Conservation (phyloP, 2,888 invertebrate genomes). For the Euproctis similis region DNA sequence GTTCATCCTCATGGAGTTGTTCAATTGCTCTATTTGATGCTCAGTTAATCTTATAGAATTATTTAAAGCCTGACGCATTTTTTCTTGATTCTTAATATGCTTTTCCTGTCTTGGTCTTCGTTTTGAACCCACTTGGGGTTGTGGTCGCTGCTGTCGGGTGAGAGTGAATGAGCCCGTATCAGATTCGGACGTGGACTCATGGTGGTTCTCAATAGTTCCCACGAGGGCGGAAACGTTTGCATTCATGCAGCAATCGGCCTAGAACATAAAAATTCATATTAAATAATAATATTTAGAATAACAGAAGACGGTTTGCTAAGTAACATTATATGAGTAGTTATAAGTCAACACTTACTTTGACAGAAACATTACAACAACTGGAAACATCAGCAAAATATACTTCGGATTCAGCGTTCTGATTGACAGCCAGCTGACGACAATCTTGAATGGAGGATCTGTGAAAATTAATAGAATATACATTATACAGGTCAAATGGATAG, state of each 20-base stretch:
- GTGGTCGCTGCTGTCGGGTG: slow-evolving; percentile 60
- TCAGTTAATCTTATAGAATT: slow-evolving; percentile 30
- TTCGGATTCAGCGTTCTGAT: slow-evolving; percentile 85
- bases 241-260: slow-evolving; percentile 70
- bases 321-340: too few species aligned
- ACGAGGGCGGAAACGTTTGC: slow-evolving; percentile 63
- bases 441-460: slow-evolving; percentile 63
- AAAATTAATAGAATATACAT: neutral
- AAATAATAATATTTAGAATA: neutral
- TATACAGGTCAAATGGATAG: too few species aligned
- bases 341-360: slow-evolving; percentile 71
- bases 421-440: slow-evolving; percentile 39
- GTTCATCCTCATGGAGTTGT: slow-evolving; percentile 38
- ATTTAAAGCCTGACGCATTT: slow-evolving; percentile 36
- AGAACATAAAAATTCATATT: slow-evolving; percentile 11
- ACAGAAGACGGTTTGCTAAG: too few species aligned
- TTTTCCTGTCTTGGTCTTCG: slow-evolving; percentile 54
- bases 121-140: slow-evolving; percentile 61
- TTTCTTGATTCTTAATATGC: slow-evolving; percentile 48
- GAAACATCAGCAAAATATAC: slow-evolving; percentile 91
- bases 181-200: slow-evolving; percentile 66
- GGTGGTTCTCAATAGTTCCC: slow-evolving; percentile 68
- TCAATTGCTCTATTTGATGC: slow-evolving; percentile 35
- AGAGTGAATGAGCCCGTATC: slow-evolving; percentile 65
- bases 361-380: slow-evolving; percentile 86